Percentiles rank a stretch among this genome's conserved stretches.
Conservation (phyloP, 2,888 invertebrate species). For the Pollenia labialis region DNA sequence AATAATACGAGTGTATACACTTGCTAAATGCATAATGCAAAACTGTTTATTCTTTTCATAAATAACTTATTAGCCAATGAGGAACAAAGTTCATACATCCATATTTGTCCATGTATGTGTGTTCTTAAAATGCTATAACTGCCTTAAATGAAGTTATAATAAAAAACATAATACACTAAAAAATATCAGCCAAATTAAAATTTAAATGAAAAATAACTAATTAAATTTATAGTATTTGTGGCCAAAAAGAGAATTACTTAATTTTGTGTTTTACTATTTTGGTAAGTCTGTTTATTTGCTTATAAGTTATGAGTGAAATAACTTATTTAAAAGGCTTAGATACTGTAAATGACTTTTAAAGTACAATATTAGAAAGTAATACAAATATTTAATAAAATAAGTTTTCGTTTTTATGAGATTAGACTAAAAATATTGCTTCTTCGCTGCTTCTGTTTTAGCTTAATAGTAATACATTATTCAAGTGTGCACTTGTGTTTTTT, state of each 20-base stretch:
- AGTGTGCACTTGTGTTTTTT: constrained; percentile 42
- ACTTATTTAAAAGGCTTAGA: constrained; percentile 55
- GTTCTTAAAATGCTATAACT: constrained; percentile 44
- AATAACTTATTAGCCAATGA: background rate
- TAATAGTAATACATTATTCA: constrained; percentile 35
- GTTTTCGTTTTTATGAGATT: constrained; percentile 30
- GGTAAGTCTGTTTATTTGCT: constrained; percentile 20
- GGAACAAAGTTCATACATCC: background rate
- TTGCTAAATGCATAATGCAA: too few relatives aligned
- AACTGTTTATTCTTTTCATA: background rate
- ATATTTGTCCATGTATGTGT: constrained; percentile 49
- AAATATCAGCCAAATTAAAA: constrained; percentile 26
- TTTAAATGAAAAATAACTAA: constrained; percentile 15
- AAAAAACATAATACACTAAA: background rate
- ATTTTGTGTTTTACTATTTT: constrained; percentile 5
- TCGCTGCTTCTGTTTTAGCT: constrained; percentile 28
- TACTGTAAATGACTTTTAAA: constrained; percentile 69
- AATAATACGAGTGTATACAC: background rate
- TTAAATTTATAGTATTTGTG: background rate
- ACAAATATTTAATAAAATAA: constrained; percentile 1
- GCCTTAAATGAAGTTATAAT: constrained; percentile 46
- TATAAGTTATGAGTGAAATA: constrained; percentile 12
- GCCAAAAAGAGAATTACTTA: constrained; percentile 17
- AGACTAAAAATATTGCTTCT: constrained; percentile 26
- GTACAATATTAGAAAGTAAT: constrained; percentile 67